phyloP scores from a whole-genome alignment of 2,113 vertebrate genomes.

The Phodopus roborovskii region DNA sequence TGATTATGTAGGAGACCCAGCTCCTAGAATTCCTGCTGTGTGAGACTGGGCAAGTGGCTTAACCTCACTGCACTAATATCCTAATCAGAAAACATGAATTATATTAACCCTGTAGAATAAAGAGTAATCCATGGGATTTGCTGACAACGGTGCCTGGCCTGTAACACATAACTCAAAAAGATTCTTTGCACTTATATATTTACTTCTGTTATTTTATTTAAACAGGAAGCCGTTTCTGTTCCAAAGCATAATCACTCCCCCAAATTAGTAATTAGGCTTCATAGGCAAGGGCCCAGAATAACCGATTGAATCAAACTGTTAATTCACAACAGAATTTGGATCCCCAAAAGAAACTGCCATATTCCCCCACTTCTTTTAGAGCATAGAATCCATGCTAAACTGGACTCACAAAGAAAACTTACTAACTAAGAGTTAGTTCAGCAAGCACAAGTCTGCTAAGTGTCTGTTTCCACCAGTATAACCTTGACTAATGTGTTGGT shows the following conservation, averaged over 20 bases:
- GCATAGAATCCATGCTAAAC: not conserved
- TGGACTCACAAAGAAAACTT: not conserved
- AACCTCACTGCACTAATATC: not conserved
- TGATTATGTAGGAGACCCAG: not conserved
- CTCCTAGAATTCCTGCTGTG: not conserved
- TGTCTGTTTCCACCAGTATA: not conserved
- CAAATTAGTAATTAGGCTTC: slow-evolving; percentile 44
- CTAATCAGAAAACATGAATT: not conserved
- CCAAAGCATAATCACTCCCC: slow-evolving; percentile 26
- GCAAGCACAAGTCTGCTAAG: not conserved
- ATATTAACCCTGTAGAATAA: not conserved
- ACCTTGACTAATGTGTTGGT: not conserved
- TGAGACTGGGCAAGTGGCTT: not conserved
- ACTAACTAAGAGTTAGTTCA: not conserved
- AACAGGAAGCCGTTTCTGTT: slow-evolving; percentile 35
- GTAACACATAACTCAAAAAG: not conserved
- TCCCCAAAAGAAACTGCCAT: not conserved
- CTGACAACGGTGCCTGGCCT: not conserved
- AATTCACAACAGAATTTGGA: slow-evolving; percentile 41
- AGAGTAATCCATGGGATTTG: not conserved
- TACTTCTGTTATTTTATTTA: slow-evolving; percentile 14
- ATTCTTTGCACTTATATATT: slow-evolving; percentile 34
- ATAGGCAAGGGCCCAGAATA: slow-evolving; percentile 45
- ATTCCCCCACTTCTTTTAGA: not conserved
- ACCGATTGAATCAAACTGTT: slow-evolving; percentile 42